Evolutionary conservation across 2,888 invertebrate species (phyloP).

Genomic region (Melanostoma mellinum): DNA sequence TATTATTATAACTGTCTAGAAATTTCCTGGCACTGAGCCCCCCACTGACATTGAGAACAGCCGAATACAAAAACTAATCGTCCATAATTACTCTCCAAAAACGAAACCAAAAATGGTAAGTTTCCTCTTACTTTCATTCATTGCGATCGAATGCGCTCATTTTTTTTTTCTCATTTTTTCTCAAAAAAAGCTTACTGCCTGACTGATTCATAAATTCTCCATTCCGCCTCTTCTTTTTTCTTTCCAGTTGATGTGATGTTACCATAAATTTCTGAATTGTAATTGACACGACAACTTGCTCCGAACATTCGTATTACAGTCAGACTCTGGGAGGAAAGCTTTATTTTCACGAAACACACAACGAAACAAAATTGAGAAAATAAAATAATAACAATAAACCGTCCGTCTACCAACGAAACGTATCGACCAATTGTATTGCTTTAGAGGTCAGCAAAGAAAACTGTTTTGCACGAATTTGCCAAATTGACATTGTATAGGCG

Average conservation of each 20-base stretch:
- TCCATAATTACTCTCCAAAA: constrained; percentile 21
- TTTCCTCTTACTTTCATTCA: constrained; percentile 54
- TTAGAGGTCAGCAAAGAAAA: constrained; percentile 16
- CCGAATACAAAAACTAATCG: neutral
- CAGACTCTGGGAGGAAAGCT: constrained; percentile 6
- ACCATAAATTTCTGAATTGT: neutral
- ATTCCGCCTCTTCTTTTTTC: constrained; percentile 26
- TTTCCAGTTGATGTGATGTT: constrained; percentile 26
- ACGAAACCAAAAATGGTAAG: constrained; percentile 58
- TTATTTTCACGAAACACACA: constrained; percentile 28
- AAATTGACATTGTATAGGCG: neutral
- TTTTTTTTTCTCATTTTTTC: too few species aligned
- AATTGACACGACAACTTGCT: constrained; percentile 16
- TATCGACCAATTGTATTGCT: constrained; percentile 1
- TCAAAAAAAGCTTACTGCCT: constrained; percentile 25
- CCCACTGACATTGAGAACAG: neutral
- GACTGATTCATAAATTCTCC: constrained; percentile 38
- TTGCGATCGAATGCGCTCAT: neutral
- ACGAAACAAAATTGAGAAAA: constrained; percentile 31
- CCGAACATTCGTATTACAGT: neutral
- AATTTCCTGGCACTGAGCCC: neutral
- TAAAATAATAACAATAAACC: constrained; percentile 12
- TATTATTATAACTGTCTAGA: too few species aligned
- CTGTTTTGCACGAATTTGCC: neutral
- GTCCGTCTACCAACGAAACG: neutral